Evolutionary conservation across 2,888 invertebrate genomes (phyloP).

Genomic region (Oligia fasciuncula): DNA sequence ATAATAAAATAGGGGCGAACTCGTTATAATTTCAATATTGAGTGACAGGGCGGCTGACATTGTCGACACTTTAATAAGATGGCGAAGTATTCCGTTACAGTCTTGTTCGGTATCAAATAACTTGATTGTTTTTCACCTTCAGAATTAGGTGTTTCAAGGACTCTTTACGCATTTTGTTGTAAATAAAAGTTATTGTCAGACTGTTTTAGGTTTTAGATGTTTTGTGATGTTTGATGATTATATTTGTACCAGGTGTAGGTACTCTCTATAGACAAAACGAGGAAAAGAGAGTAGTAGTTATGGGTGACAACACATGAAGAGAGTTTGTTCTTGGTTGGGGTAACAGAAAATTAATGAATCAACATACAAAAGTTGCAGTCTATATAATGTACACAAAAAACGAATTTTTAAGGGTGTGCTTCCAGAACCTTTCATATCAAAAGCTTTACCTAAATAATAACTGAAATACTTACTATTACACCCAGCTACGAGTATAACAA

Average conservation of each 20-base stretch:
- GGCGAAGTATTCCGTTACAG: constrained; percentile 40
- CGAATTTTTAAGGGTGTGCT: not conserved
- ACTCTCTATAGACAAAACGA: not conserved
- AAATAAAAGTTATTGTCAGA: not conserved
- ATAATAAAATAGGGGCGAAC: constrained; percentile 55
- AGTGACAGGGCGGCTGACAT: constrained; percentile 64
- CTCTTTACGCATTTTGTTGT: constrained; percentile 1
- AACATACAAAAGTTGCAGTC: not conserved
- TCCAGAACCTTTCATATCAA: not conserved
- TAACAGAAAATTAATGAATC: too few relatives aligned
- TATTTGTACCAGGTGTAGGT: not conserved
- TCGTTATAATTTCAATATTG: constrained; percentile 71
- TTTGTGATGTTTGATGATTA: too few relatives aligned
- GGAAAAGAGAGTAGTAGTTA: not conserved
- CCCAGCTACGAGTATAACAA: constrained; percentile 1
- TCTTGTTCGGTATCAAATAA: constrained; percentile 42
- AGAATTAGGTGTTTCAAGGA: constrained; percentile 30
- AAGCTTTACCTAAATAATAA: not conserved
- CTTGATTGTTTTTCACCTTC: constrained; percentile 49
- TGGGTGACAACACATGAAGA: not conserved
- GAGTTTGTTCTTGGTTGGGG: too few relatives aligned
- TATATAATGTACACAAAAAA: not conserved
- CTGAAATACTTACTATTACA: not conserved
- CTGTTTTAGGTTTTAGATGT: not conserved
- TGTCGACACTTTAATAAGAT: constrained; percentile 69